Conservation (phyloP, 2,888 invertebrate genomes). For the Eupeodes latifasciatus region DNA sequence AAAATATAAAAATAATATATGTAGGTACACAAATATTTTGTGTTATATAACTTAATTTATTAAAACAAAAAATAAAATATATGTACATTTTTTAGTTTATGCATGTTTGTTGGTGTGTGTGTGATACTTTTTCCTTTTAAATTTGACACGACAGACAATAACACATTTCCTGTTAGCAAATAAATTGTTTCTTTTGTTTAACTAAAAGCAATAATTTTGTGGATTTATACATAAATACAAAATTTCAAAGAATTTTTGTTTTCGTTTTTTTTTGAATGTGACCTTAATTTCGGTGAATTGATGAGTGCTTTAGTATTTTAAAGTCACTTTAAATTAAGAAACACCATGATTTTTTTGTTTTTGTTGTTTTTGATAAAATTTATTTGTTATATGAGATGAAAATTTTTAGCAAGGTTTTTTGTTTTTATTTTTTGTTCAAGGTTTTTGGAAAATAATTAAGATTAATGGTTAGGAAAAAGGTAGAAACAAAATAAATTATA, state of each 20-base stretch:
- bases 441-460: not conserved
- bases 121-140: constrained; percentile 19
- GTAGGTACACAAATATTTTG: not conserved
- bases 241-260: no score
- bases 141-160: constrained; percentile 28
- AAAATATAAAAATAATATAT: not conserved
- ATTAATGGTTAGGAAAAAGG: not conserved
- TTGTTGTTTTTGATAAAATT: not conserved
- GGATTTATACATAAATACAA: not conserved
- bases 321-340: constrained; percentile 26
- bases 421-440: not conserved
- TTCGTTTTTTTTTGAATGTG: not conserved
- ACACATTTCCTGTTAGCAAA: constrained; percentile 27
- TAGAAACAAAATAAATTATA: no score
- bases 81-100: not conserved
- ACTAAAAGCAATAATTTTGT: constrained; percentile 12
- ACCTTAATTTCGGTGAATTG: constrained; percentile 8
- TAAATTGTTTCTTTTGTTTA: constrained; percentile 34
- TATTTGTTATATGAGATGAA: not conserved
- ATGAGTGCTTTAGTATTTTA: constrained; percentile 8
- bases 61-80: not conserved
- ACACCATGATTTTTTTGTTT: not conserved
- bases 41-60: constrained; percentile 20
- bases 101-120: not conserved
- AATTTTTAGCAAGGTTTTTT: not conserved